Conservation (phyloP, 2,888 invertebrate genomes). For the Lepidonotus clava region DNA sequence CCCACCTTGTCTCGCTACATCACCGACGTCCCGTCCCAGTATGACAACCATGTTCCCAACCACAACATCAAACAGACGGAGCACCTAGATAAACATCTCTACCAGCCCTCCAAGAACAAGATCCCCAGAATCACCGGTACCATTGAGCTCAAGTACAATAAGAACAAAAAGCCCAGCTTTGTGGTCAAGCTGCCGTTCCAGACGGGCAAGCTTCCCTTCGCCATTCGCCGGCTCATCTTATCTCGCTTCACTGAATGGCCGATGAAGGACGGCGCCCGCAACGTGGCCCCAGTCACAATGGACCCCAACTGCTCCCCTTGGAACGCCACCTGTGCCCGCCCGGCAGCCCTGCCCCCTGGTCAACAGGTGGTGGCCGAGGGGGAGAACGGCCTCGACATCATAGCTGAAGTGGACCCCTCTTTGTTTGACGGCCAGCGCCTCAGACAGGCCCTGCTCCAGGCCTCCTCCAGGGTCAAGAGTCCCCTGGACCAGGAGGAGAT, state of each 20-base stretch:
- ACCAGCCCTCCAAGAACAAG: background rate
- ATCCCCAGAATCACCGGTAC: background rate
- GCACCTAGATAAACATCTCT: background rate
- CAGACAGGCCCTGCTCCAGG: background rate
- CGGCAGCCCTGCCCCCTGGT: too few species aligned
- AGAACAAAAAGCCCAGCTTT: background rate
- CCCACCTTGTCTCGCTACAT: background rate
- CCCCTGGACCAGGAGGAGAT: conserved; percentile 13
- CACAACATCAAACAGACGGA: background rate
- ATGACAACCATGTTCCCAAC: too few species aligned
- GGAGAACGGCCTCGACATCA: background rate
- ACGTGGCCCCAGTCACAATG: background rate
- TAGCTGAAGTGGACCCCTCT: background rate
- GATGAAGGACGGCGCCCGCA: background rate
- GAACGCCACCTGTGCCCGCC: background rate
- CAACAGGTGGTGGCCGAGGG: background rate
- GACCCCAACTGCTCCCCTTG: background rate
- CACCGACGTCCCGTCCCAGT: background rate
- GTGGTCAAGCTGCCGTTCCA: background rate
- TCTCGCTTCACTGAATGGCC: conserved; percentile 13
- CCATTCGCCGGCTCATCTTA: background rate
- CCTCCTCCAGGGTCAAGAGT: background rate
- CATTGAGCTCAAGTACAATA: background rate
- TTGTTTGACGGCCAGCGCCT: background rate
- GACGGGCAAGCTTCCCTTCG: background rate